Evolutionary conservation across 2,888 invertebrate species (phyloP).

Genomic region (Hyposoter didymator): DNA sequence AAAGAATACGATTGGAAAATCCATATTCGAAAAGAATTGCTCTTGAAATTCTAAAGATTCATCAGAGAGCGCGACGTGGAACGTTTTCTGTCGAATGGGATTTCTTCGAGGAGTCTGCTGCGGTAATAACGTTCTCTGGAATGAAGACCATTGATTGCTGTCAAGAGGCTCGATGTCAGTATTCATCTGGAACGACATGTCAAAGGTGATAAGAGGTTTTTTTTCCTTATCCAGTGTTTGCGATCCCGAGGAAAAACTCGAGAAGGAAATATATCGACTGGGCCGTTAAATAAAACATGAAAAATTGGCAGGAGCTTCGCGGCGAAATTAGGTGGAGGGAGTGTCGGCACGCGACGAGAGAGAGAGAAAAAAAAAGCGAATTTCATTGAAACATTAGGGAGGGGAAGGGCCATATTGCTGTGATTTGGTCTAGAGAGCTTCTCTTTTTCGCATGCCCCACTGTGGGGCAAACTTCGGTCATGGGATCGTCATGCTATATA

Average conservation of each 20-base stretch:
- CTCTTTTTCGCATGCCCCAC: constrained; percentile 15
- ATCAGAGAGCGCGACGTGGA: background rate
- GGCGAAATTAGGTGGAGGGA: constrained; percentile 31
- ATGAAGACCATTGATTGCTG: background rate
- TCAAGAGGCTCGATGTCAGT: background rate
- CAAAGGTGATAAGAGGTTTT: background rate
- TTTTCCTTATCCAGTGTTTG: background rate
- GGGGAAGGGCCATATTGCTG: constrained; percentile 8
- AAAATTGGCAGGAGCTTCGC: background rate
- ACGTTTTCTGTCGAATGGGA: background rate
- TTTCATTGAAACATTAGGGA: constrained; percentile 32
- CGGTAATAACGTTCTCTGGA: background rate
- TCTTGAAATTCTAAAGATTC: background rate
- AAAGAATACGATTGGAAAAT: background rate
- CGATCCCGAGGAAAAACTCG: background rate
- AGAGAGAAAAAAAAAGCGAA: constrained; percentile 15
- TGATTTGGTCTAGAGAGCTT: constrained; percentile 5
- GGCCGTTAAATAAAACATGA: background rate
- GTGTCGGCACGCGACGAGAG: constrained; percentile 38
- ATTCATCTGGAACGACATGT: background rate
- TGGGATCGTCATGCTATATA: background rate
- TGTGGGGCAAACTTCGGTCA: background rate
- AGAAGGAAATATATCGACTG: background rate
- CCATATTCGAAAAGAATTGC: background rate
- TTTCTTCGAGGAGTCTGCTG: background rate